Evolutionary conservation across 2,888 invertebrate species (phyloP).

Genomic region (Xylophagus ater): DNA sequence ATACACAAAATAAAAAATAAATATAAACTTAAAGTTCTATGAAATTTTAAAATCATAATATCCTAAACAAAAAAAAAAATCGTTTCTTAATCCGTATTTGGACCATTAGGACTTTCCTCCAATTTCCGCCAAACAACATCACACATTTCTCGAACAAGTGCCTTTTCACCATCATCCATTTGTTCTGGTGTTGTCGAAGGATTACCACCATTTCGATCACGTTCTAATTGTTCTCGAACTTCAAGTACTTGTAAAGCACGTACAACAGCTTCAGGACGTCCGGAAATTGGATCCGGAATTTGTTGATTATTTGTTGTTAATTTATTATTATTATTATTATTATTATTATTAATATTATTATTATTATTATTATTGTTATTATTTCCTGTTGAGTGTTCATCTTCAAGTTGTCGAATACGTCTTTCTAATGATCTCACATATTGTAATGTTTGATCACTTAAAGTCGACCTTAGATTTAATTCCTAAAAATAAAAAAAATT

Average conservation of each 20-base stretch:
- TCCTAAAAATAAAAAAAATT: slow-evolving; percentile 20
- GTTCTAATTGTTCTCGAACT: slow-evolving; percentile 76
- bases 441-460: slow-evolving; percentile 77
- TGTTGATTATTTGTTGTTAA: slow-evolving; percentile 19
- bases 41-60: too few relatives aligned
- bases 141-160: slow-evolving; percentile 90
- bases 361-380: slow-evolving; percentile 15
- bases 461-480: slow-evolving; percentile 24
- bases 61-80: too few relatives aligned
- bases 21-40: too few relatives aligned
- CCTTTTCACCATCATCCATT: slow-evolving; percentile 81
- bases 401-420: slow-evolving; percentile 71
- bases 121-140: slow-evolving; percentile 89
- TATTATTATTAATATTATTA: slow-evolving; percentile 18
- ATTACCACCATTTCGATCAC: slow-evolving; percentile 44
- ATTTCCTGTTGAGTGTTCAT: slow-evolving; percentile 42
- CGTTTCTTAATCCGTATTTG: slow-evolving; percentile 30
- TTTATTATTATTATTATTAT: slow-evolving; percentile 16
- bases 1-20: too few relatives aligned
- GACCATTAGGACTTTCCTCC: slow-evolving; percentile 66
- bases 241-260: slow-evolving; percentile 86
- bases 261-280: slow-evolving; percentile 83
- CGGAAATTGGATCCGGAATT: slow-evolving; percentile 41
- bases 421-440: slow-evolving; percentile 85
- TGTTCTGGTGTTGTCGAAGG: slow-evolving; percentile 36